Evolutionary conservation across 1,140 invertebrate genomes (phyloP), one percentile per base, ranked within the genome.

Genomic region (Babylonia areolata): DNA sequence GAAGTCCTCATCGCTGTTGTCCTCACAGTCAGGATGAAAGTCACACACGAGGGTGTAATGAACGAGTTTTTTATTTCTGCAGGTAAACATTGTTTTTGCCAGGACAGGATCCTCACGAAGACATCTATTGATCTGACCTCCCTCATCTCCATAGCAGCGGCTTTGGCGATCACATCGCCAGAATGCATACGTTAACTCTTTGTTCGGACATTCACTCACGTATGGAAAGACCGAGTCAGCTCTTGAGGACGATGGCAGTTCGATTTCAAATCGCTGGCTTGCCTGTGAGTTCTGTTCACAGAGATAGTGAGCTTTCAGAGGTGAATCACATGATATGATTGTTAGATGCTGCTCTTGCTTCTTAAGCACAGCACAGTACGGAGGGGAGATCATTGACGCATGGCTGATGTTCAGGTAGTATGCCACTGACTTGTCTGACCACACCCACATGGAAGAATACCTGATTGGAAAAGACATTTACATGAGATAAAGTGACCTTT

Each of bases 11-110:
- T 75, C 73, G 35, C 31, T 75, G 31, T 23, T 33, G 31, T 75
- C 73, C 11, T 75, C 33, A 23, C 73, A 75, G 73, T 75, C 73
- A 75, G n/a, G 1, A 12, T 39, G 31, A 33, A 17, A 75, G 73
- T 75, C 73, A 75, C 73, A 75, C 73, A 75, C 73, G 11, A 75
- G 37, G 37, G 73, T 35, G 28, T 37, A 75, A 12, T 35, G 73
- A n/a, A 75, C 73, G 73, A 75, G 73, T 75, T 75, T 12, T 6
- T 23, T 11, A 5, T 23, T 6, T 64, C 15, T 28, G 28, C 58
- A 64, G 15, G 15, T 64, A 23, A 64, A 64, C 58, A 64, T 64
- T 23, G 28, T 64, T 64, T 23, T 28, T 28, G 0, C 23, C 58
- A n/a, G 5, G 12, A 64, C 1, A 28, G 0, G 23, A n/a, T 64